Conservation (phyloP, 2,888 invertebrate genomes). For the Xylota segnis region DNA sequence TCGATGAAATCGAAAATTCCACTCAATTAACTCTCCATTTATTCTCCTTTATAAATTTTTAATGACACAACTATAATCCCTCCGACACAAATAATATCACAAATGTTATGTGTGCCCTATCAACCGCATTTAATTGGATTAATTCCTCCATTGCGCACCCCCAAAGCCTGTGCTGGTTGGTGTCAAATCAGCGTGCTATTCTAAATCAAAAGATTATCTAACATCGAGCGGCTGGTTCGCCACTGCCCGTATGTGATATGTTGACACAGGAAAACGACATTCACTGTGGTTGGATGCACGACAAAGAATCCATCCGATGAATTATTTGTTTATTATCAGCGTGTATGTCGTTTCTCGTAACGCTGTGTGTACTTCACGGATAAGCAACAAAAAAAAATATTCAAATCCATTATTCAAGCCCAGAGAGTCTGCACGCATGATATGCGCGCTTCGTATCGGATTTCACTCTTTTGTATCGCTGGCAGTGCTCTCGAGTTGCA, state of each 20-base stretch:
- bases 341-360: neutral
- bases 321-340: conserved; percentile 28
- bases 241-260: conserved; percentile 23
- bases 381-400: conserved; percentile 14
- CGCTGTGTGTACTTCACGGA: neutral
- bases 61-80: conserved; percentile 16
- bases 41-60: conserved; percentile 23
- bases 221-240: neutral
- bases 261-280: conserved; percentile 23
- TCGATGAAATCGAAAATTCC: too few relatives aligned
- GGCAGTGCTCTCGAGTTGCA: conserved; percentile 6
- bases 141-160: conserved; percentile 35
- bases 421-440: conserved; percentile 28
- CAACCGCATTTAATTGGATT: conserved; percentile 62
- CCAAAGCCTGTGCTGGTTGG: conserved; percentile 5
- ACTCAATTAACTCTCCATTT: conserved; percentile 6
- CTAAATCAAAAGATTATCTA: conserved; percentile 30
- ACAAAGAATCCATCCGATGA: conserved; percentile 40
- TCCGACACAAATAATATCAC: conserved; percentile 49
- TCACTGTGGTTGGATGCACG: conserved; percentile 12
- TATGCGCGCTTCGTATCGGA: conserved; percentile 38
- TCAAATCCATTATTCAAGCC: conserved; percentile 34
- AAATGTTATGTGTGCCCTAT: conserved; percentile 33
- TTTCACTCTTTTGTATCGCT: conserved; percentile 32
- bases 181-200: conserved; percentile 23